Base-by-base conservation (phyloP, 2,888 invertebrate species). In the Sarcophaga caerulescens region DNA sequence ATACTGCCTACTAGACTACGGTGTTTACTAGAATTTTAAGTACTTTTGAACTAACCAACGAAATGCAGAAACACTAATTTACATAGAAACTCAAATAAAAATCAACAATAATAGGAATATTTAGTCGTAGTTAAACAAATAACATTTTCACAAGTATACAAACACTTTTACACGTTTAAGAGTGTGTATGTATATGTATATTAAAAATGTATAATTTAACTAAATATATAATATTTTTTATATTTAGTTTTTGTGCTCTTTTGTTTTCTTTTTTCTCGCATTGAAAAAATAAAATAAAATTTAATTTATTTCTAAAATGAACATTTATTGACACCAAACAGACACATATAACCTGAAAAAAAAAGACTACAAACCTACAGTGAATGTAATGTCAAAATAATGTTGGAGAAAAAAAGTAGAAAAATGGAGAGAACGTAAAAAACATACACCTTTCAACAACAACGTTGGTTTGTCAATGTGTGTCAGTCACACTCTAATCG, bases 311-410 rank as follows among this genome's bases (percentile, higher is more conserved):
- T 70, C 60, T 8, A 68, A 81, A 79, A 65, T 60, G 17, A 60
- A 66, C 82, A 79, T 75, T 79, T 82, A 76, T 85, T 82, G 78
- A 71, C 79, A 79, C 59, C 45, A 79, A 79, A 66, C 25, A 79
- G 65, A 71, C 66, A 70, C 21, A 63, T 6, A 44, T 10, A 35
- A 47, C 44, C 44, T 14, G n/a, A 21, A 11, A 47, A 45, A 45
- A 45, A 35, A 35, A 25, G 25, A 25, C 0, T 35, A 35, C 35
- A 35, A 35, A 6, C 35, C 6, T 35, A 35, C 6, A 35, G 35
- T 35, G 35, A 35, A 35, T 35, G 35, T 12, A 69, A 4, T 44
- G 21, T 12, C 57, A 59, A 21, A 59, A 52, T 12, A 52, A 12
- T 17, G 17, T 17, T 17, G 17, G 17, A 52, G 17, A 52, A 52